These are phyloP conservation scores for Podarcis raffonei DNA, from an alignment of 2,113 vertebrate species.

Conservation along the genomic window DNA sequence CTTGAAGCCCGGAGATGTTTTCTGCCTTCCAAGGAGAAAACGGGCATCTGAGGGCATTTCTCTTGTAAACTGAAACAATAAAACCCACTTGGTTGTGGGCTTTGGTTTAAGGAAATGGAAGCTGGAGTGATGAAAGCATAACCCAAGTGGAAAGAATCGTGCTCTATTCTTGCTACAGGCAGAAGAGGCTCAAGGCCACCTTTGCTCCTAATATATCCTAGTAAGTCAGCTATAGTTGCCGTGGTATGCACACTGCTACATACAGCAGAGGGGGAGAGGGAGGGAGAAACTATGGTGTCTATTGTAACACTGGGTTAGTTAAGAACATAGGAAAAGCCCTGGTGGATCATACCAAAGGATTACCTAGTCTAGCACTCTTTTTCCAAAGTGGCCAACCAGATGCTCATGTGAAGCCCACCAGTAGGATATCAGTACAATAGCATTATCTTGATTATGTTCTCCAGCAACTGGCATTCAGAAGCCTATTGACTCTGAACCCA, in stretches of 20 bases:
- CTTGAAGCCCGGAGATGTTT: not conserved
- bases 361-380: not conserved
- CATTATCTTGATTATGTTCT: not conserved
- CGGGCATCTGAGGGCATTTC: not conserved
- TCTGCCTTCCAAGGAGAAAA: slow-evolving; percentile 9
- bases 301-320: not conserved
- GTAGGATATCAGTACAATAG: too few relatives aligned
- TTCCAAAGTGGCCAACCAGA: not conserved
- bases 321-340: not conserved
- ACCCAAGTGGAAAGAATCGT: not conserved
- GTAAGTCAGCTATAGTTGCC: not conserved
- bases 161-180: not conserved
- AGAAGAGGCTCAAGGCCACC: not conserved
- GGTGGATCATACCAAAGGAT: not conserved
- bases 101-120: slow-evolving; percentile 1
- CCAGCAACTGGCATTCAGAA: not conserved
- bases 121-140: not conserved
- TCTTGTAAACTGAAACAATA: not conserved
- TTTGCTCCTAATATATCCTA: not conserved
- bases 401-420: too few relatives aligned
- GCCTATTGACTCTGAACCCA: not conserved
- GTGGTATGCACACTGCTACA: not conserved
- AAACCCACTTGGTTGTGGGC: not conserved
- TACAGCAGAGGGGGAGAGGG: not conserved
- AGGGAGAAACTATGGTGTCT: too few relatives aligned